Evolutionary conservation across 2,888 invertebrate species (phyloP).

Genomic region (Galeruca laticollis): DNA sequence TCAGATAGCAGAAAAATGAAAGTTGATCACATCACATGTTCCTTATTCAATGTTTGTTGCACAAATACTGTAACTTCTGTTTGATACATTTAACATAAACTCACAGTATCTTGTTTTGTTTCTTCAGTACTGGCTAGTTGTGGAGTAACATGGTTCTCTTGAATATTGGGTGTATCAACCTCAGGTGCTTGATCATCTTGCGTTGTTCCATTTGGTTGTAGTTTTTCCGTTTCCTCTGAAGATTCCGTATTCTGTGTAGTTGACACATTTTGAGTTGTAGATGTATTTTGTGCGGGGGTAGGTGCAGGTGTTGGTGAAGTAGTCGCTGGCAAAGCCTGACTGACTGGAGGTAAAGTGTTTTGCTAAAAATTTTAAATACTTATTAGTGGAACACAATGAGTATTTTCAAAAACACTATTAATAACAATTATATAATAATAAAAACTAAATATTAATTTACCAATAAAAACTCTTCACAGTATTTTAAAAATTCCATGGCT

Average conservation of each 20-base stretch:
- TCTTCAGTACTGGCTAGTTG: slow-evolving; percentile 36
- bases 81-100: background rate
- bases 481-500: background rate
- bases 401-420: no score
- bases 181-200: slow-evolving; percentile 51
- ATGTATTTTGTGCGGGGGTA: slow-evolving; percentile 7
- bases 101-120: slow-evolving; percentile 5
- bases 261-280: slow-evolving; percentile 10
- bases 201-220: slow-evolving; percentile 62
- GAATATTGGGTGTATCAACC: slow-evolving; percentile 40
- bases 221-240: slow-evolving; percentile 52
- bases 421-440: slow-evolving; percentile 8
- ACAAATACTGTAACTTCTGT: no score
- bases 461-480: no score
- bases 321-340: slow-evolving; percentile 56
- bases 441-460: background rate
- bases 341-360: slow-evolving; percentile 56
- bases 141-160: slow-evolving; percentile 55
- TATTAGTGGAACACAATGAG: no score
- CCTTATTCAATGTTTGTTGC: no score
- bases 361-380: slow-evolving; percentile 45
- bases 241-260: slow-evolving; percentile 21
- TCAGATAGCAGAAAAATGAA: no score
- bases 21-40: no score
- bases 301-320: slow-evolving; percentile 3